Base-by-base conservation (phyloP, 2,888 invertebrate species). In the Coenonympha arcania region DNA sequence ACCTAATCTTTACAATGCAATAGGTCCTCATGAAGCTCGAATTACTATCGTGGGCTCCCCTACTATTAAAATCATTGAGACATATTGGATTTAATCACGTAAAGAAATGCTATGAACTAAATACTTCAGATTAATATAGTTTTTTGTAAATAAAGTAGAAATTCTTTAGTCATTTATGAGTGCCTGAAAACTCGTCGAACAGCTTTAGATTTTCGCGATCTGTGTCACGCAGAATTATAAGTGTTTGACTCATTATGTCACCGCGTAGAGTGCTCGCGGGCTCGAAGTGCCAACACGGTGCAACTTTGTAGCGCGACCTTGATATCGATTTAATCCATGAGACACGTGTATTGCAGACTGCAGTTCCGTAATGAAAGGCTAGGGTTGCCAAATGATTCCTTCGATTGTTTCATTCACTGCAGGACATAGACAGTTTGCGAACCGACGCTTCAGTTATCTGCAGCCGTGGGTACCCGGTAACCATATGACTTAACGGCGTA, bases 301-400 rank as follows among this genome's bases (percentile, higher is more conserved):
- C 45, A 37, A 46, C 45, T 19, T 37, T 37, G 45, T 46, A 46
- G 16, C 15, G 41, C 36, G 48, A 30, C 54, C 54, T 54, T 54
- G 50, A 48, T 47, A 43, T 43, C 43, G 43, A 43, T 43, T 43
- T 20, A 31, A 20, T 31, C 9, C 31, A 33, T 33, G 33, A 33
- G 20, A 11, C 43, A 43, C 43, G 43, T 43, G 43, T 43, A 43
- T 8, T 31, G 31, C 43, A 20, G 30, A 43, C 4, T 31, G 31
- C 43, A 20, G 30, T 43, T 43, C 43, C 43, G 31, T 33, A 33
- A 43, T 43, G 9, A 31, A 13, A 18, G 22, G 9, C 20, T 43
- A 43, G 43, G 43, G 43, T 22, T 31, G 42, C 9, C 15, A 20
- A 4, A 11, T 5, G 15, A 3, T 5, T n/a, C n/a, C n/a, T n/a